phyloP scores from a whole-genome alignment of 2,797 vertebrate genomes.

The Tragopan temminckii region DNA sequence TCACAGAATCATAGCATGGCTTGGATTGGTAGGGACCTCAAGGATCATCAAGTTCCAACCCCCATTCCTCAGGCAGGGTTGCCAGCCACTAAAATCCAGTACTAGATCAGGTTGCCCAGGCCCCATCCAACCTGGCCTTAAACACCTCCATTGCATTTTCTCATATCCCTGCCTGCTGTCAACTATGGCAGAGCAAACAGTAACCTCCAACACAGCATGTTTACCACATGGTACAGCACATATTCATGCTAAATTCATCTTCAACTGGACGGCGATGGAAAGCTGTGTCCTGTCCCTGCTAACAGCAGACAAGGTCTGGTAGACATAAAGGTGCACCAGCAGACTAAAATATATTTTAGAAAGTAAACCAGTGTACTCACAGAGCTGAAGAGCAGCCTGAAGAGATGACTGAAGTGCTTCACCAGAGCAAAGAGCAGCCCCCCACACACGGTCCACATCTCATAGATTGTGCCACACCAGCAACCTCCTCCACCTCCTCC shows the following conservation, averaged over 20 bases:
- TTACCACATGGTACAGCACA: not conserved
- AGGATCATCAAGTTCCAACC: too few relatives aligned
- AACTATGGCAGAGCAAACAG: not conserved
- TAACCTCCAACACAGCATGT: not conserved
- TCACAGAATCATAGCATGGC: too few relatives aligned
- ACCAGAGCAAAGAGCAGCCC: not conserved
- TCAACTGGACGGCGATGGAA: not conserved
- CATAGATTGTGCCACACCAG: too few relatives aligned
- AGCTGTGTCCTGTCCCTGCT: not conserved
- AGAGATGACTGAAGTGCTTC: not conserved
- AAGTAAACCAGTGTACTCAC: not conserved
- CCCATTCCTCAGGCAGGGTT: too few relatives aligned
- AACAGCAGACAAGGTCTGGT: not conserved
- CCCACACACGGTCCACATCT: too few relatives aligned
- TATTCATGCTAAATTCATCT: not conserved
- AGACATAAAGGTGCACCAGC: not conserved
- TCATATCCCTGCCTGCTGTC: accelerated
- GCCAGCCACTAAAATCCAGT: too few relatives aligned
- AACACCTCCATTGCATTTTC: not conserved
- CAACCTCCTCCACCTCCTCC: not conserved
- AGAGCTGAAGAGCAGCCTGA: not conserved
- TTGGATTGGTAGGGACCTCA: too few relatives aligned
- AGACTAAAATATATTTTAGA: not conserved
- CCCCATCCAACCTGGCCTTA: too few relatives aligned
- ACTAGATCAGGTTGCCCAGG: too few relatives aligned